Conservation (phyloP, 2,888 invertebrate genomes). For the Amphiduros pacificus region DNA sequence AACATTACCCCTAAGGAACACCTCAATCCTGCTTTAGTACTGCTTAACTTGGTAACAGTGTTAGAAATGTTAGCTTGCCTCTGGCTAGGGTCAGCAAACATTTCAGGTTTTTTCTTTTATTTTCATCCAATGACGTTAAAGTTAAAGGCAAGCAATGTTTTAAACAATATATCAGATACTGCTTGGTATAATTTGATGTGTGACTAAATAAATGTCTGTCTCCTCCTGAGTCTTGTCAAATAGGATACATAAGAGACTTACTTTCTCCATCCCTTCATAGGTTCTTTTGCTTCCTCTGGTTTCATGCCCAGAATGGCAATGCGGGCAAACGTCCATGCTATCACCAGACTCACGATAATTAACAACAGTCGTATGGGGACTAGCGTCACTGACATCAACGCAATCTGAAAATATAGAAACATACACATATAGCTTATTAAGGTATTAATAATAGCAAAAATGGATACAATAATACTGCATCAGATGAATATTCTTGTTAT, state of each 20-base stretch:
- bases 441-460: too few species aligned
- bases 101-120: background rate
- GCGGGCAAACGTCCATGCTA: conserved; percentile 83
- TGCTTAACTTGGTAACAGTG: too few species aligned
- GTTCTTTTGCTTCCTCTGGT: conserved; percentile 76
- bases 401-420: conserved; percentile 68
- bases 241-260: conserved; percentile 60
- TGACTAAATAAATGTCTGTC: background rate
- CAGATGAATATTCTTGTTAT: too few species aligned
- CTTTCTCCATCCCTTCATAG: conserved; percentile 89
- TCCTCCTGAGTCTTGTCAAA: background rate
- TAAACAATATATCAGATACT: background rate
- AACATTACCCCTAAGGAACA: too few species aligned
- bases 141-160: background rate
- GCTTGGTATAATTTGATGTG: background rate
- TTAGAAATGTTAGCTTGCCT: too few species aligned
- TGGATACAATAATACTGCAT: too few species aligned
- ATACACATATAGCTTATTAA: too few species aligned
- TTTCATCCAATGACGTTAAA: background rate
- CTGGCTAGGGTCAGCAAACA: too few species aligned
- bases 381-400: conserved; percentile 79
- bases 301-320: conserved; percentile 80
- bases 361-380: conserved; percentile 77
- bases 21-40: too few species aligned
- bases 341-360: conserved; percentile 75